A percentile compares a stretch with the other conserved stretches of the same genome.
Conservation (phyloP, 2,797 vertebrate genomes). For the Micromesistius poutassou region DNA sequence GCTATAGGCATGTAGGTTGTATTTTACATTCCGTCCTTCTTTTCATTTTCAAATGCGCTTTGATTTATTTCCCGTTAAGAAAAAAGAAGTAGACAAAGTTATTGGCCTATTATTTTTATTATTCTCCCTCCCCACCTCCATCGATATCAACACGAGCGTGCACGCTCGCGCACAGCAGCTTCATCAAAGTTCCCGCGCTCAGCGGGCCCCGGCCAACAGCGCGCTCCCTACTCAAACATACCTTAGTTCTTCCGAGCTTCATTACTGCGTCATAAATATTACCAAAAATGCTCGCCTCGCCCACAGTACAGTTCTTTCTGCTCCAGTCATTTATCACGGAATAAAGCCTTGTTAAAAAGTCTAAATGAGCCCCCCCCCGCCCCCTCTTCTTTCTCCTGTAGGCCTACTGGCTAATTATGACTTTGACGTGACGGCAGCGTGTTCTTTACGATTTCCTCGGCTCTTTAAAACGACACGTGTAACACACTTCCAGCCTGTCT, state of each 20-base stretch:
- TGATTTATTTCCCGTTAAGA: neutral
- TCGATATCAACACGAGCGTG: neutral
- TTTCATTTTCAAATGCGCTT: neutral
- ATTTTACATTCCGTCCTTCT: neutral
- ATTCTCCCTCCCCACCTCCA: neutral
- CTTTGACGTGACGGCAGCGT: neutral
- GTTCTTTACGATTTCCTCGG: neutral
- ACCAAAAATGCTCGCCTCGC: constrained; percentile 38
- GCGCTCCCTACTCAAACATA: constrained; percentile 3
- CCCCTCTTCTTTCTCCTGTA: constrained; percentile 3
- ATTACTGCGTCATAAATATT: constrained; percentile 56
- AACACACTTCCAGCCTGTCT: neutral
- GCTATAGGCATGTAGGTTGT: neutral
- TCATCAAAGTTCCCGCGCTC: neutral
- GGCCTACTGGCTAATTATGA: neutral
- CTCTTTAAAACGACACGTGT: neutral
- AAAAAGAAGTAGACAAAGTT: neutral
- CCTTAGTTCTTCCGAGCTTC: constrained; percentile 35
- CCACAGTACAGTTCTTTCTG: neutral
- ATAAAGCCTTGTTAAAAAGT: constrained; percentile 45
- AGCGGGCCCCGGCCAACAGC: neutral
- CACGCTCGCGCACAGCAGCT: neutral
- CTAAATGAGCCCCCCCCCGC: constrained; percentile 26
- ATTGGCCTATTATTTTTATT: neutral
- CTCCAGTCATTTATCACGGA: constrained; percentile 46